Base-by-base conservation (phyloP, 1,140 invertebrate species). In the Grapholita molesta region DNA sequence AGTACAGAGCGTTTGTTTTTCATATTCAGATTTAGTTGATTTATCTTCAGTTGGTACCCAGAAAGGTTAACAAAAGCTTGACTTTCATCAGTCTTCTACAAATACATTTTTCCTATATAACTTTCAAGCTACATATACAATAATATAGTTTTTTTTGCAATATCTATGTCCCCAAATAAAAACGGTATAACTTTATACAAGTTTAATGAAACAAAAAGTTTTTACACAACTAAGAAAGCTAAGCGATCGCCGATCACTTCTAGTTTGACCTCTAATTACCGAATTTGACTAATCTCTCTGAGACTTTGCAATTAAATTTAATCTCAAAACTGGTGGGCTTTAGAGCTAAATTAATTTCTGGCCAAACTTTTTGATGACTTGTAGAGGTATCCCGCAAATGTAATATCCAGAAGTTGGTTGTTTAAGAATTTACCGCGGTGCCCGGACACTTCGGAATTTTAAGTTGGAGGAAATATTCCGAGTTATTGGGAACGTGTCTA, bases 401-500 rank as follows among this genome's bases (percentile, higher is more conserved):
- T 57, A 57, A 57, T 57, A 57, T 57, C 24, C 24, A 11, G 12
- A 61, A 28, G 8, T 61, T 61, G 24, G 25, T 61, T 30, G 15
- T 61, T 61, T 61, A 30, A 28, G 55, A 61, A 61, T 61, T 61
- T 61, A 28, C 23, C 24, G 9, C 23, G 23, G 11, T 2, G 24
- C 11, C 53, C 11, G 24, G 53, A 61, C 55, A 61, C 55, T 61
- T 30, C 6, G 55, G 55, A 25, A 61, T 61, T 61, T 61, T 12
- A 18, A 30, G 55, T 61, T 18, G 8, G 1, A 61, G n/a, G 25
- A 25, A 61, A 28, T 30, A 28, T 61, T 24, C n/a, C 12, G 24
- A 61, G 55, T 61, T 61, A 61, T 61, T 61, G 55, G 21, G 15
- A 61, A 61, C 55, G 55, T 61, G 55, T 7, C 24, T 30, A 7